These are phyloP conservation scores for Heterochromis multidens DNA, from an alignment of 2,113 vertebrate genomes.

Conservation along the genomic window DNA sequence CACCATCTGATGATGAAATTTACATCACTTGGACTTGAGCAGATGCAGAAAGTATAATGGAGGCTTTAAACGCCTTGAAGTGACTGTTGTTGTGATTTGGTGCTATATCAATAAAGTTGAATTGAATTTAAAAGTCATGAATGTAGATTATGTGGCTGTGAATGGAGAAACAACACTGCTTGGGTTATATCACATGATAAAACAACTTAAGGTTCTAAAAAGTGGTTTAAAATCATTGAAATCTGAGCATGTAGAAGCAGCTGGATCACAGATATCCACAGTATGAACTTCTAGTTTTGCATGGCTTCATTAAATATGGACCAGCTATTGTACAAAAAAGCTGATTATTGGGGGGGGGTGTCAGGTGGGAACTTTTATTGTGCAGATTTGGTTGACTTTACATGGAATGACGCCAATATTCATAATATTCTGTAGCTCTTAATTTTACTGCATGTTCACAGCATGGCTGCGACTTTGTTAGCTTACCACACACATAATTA, in stretches of 20 bases:
- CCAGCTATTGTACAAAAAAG: neutral
- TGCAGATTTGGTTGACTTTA: neutral
- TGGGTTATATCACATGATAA: neutral
- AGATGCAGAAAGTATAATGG: neutral
- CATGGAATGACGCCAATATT: neutral
- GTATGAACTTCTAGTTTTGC: no score
- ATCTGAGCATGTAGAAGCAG: neutral
- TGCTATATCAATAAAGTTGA: neutral
- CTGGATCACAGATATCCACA: no score
- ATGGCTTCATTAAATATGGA: no score
- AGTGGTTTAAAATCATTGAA: neutral
- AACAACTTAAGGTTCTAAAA: neutral
- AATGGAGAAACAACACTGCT: fast-evolving
- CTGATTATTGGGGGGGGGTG: neutral
- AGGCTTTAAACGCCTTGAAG: neutral
- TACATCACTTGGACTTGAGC: neutral
- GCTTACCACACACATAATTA: no score
- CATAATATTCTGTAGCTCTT: neutral
- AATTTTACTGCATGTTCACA: neutral
- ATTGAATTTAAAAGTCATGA: neutral
- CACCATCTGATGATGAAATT: neutral
- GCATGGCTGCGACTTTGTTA: no score
- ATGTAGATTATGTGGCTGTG: neutral
- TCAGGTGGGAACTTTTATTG: no score
- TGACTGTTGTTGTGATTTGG: neutral